These are phyloP conservation scores for Tokudaia muenninki DNA, from an alignment of 2,797 vertebrate species.

Conservation along the genomic window DNA sequence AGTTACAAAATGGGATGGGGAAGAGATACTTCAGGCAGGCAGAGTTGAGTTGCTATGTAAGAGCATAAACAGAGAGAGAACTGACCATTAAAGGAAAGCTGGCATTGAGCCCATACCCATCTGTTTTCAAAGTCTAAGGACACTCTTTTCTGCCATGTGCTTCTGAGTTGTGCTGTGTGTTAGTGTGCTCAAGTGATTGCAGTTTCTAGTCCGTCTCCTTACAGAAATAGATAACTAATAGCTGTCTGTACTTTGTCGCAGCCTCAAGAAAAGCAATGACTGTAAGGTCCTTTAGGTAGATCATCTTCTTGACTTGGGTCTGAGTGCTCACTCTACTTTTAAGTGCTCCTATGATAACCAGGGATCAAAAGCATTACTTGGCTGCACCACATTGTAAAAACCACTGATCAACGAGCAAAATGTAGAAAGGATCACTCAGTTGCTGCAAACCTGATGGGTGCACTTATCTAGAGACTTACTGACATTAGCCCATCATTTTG, in stretches of 20 bases:
- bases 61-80: background rate
- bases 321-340: background rate
- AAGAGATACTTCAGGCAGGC: background rate
- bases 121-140: background rate
- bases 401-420: background rate
- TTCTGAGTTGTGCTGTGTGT: background rate
- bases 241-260: background rate
- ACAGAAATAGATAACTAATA: background rate
- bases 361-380: background rate
- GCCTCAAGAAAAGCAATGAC: background rate
- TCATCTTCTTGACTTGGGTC: background rate
- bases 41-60: background rate
- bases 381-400: background rate
- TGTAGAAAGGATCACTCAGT: background rate
- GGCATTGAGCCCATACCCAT: background rate
- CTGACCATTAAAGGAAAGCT: background rate
- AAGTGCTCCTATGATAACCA: background rate
- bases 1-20: background rate
- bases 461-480: background rate
- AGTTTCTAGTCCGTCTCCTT: background rate
- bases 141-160: rapidly evolving
- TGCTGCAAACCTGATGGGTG: background rate
- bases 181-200: background rate
- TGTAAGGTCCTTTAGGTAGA: background rate
- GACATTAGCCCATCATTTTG: background rate